Conservation (phyloP, 2,888 invertebrate genomes). For the Eurytoma adleriae region DNA sequence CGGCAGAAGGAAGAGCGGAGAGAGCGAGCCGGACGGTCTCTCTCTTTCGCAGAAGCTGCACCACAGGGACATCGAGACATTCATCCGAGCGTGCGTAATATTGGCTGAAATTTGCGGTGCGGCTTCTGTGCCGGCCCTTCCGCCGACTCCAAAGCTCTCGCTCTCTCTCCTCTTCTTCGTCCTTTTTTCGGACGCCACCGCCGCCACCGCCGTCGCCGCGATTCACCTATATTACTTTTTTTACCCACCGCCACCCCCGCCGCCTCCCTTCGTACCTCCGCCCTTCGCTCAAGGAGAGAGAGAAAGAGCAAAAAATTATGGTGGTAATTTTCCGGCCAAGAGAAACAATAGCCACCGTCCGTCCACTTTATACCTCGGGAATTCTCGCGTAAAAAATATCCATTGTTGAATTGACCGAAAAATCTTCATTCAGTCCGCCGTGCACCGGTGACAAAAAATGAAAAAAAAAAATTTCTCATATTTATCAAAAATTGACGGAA, state of each 20-base stretch:
- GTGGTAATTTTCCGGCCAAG: conserved; percentile 45
- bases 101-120: conserved; percentile 65
- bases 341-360: conserved; percentile 43
- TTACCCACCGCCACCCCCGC: conserved; percentile 5
- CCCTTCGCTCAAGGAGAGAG: conserved; percentile 37
- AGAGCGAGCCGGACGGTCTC: not conserved
- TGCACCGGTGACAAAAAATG: not conserved
- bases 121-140: conserved; percentile 24
- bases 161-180: conserved; percentile 15
- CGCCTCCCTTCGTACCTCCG: not conserved
- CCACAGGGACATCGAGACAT: conserved; percentile 62
- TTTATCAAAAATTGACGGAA: too few species aligned
- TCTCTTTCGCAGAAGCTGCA: conserved; percentile 26
- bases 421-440: conserved; percentile 6
- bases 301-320: conserved; percentile 53
- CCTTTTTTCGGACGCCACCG: conserved; percentile 18
- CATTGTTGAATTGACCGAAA: conserved; percentile 18
- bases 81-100: conserved; percentile 66
- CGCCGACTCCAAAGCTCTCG: conserved; percentile 32
- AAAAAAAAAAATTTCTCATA: too few species aligned
- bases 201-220: conserved; percentile 22
- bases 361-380: not conserved
- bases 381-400: conserved; percentile 19
- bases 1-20: conserved; percentile 58
- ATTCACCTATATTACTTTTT: conserved; percentile 54